Evolutionary conservation across 2,888 invertebrate genomes (phyloP).

Genomic region (Ophion costatus): DNA sequence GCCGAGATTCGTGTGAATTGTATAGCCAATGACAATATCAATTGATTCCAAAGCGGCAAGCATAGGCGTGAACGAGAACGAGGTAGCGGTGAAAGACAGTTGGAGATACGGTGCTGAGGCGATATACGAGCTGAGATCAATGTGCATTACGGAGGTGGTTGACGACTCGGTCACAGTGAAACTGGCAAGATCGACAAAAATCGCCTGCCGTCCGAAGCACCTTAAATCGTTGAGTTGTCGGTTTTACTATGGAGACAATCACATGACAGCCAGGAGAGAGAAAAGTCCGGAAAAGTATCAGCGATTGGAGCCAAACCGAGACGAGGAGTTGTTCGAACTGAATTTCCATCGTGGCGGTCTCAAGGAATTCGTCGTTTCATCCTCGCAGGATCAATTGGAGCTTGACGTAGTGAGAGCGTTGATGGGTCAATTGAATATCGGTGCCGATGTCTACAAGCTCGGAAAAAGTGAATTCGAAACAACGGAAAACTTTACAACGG

Average conservation of each 20-base stretch:
- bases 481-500: slow-evolving; percentile 63
- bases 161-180: neutral
- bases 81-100: neutral
- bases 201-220: slow-evolving; percentile 49
- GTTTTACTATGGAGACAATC: slow-evolving; percentile 8
- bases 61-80: slow-evolving; percentile 12
- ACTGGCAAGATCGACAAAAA: neutral
- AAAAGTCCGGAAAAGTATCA: neutral
- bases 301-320: slow-evolving; percentile 27
- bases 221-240: slow-evolving; percentile 39
- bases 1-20: neutral
- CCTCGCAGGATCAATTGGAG: slow-evolving; percentile 64
- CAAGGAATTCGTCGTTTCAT: slow-evolving; percentile 70
- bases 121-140: slow-evolving; percentile 48
- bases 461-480: slow-evolving; percentile 66
- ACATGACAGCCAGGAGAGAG: neutral
- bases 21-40: neutral
- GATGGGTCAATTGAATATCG: slow-evolving; percentile 72
- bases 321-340: slow-evolving; percentile 71
- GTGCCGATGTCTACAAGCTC: slow-evolving; percentile 61
- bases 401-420: slow-evolving; percentile 72
- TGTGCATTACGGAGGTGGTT: neutral
- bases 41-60: slow-evolving; percentile 12
- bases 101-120: slow-evolving; percentile 60
- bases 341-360: slow-evolving; percentile 72